Base-by-base conservation (phyloP, 2,797 vertebrate genomes). In the Danio tinwini region DNA sequence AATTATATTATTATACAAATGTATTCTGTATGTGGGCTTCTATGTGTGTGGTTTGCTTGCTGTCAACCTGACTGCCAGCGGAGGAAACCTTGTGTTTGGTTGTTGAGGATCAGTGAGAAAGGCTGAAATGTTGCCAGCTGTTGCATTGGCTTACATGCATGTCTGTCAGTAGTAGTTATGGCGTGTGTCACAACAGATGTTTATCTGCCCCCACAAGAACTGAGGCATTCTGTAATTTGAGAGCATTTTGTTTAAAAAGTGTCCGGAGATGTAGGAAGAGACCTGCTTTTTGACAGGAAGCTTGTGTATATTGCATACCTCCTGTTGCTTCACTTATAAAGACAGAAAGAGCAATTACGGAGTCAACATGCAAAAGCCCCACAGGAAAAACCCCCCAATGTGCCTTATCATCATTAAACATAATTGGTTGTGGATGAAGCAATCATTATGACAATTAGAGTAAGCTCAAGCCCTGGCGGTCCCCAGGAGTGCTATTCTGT, bases 371-470 rank as follows among this genome's bases (percentile, higher is more conserved):
- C 86, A 65, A 79, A 88, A 86, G 84, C 84, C 88, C 85, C 87
- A 47, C 39, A 49, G 64, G 86, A 84, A 80, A 80, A 81, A 82
- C 77, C 85, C 84, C 85, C 90, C 68, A 70, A 10, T 90, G 92
- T 87, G 79, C 58, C 90, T 91, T 91, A 92, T 95, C 91, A 79
- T 90, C 88, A 83, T 93, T 87, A 70, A 89, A 85, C 81, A 89
- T 86, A 88, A 90, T 83, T 90, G 87, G 87, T 90, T 88, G 85
- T 86, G 87, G 90, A 92, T 92, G 92, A 93, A 94, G 89, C 84
- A 85, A 90, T 92, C 89, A 89, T 93, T 91, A 91, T 89, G 91
- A 89, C 90, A 91, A 89, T 94, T 93, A 89, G 86, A 91, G 68
- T 85, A 88, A 90, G 90, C 90, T 92, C 64, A 78, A 86, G 86